Base-by-base conservation (phyloP, 1,140 invertebrate genomes). In the Lasioglossum albipes region DNA sequence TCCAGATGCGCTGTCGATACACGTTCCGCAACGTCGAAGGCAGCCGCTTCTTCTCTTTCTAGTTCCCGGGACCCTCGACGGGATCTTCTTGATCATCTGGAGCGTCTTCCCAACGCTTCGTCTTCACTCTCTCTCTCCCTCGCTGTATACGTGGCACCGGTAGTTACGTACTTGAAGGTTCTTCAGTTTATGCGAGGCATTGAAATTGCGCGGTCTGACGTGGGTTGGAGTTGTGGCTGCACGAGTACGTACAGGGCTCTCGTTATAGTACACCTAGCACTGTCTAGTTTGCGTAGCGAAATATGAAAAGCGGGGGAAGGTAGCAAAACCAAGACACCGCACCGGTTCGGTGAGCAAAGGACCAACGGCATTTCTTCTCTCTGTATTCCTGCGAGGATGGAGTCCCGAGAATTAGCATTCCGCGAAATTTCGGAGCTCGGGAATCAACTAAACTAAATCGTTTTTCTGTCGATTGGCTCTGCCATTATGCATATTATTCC, bases 241-340 rank as follows among this genome's bases (percentile, higher is more conserved):
- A 66, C 65, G 75, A 82, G 82, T 77, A 74, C 68, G 72, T 31
- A 42, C 64, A 77, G 72, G 74, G 71, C 57, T 67, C 87, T 89
- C 88, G 86, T 89, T 89, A 88, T 89, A 88, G 86, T 81, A 57
- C 75, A 72, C 62, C 79, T 61, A 54, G 68, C 59, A 59, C 69
- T 79, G 81, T 86, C 84, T 88, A 87, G 86, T 89, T 89, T 85
- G 77, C 86, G 83, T 88, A 81, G 81, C 87, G 81, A 89, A 82
- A 88, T 86, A 85, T 86, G 87, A 89, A 88, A 86, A 84, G 84
- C 83, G 84, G 82, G 78, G 52, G 52, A 79, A 9, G 31, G 71
- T 74, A 78, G 84, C 41, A 64, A 84, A 86, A 84, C 79, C 41
- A 81, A 75, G 74, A 64, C 80, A 83, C 27, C 27, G n/a, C n/a